Conservation (phyloP, 2,113 vertebrate species). For the Notarius lentiginosus region DNA sequence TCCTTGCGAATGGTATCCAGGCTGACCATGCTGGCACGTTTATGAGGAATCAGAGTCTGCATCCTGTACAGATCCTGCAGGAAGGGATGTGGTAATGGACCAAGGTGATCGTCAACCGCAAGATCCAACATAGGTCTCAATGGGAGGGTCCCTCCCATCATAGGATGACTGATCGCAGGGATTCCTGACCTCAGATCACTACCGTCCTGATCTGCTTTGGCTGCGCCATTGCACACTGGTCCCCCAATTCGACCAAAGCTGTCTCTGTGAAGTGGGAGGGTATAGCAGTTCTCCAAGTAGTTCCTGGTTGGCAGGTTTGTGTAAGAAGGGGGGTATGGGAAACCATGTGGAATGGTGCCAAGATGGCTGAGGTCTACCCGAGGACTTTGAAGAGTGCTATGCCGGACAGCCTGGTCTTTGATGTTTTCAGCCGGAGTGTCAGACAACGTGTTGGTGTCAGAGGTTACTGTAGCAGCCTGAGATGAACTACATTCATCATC, state of each 20-base stretch:
- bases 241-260: conserved; percentile 61
- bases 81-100: conserved; percentile 82
- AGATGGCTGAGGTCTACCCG: conserved; percentile 36
- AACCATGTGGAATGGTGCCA: conserved; percentile 36
- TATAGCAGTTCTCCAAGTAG: conserved; percentile 73
- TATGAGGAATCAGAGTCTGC: conserved; percentile 85
- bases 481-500: conserved; percentile 19
- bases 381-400: conserved; percentile 31
- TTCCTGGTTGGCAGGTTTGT: conserved; percentile 68
- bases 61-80: conserved; percentile 81
- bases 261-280: conserved; percentile 73
- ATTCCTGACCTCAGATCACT: conserved; percentile 63
- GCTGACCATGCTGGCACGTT: conserved; percentile 91
- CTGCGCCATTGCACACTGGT: conserved; percentile 59
- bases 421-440: conserved; percentile 8
- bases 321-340: conserved; percentile 54
- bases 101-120: conserved; percentile 76
- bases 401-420: conserved; percentile 25
- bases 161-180: conserved; percentile 60
- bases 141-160: conserved; percentile 69
- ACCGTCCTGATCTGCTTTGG: conserved; percentile 59
- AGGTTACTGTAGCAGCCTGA: neutral
- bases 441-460: conserved; percentile 22
- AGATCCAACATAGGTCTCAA: conserved; percentile 74
- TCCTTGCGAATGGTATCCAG: conserved; percentile 90